These are phyloP conservation scores for Epiblema foenella DNA, from an alignment of 2,888 invertebrate genomes.

Conservation along the genomic window DNA sequence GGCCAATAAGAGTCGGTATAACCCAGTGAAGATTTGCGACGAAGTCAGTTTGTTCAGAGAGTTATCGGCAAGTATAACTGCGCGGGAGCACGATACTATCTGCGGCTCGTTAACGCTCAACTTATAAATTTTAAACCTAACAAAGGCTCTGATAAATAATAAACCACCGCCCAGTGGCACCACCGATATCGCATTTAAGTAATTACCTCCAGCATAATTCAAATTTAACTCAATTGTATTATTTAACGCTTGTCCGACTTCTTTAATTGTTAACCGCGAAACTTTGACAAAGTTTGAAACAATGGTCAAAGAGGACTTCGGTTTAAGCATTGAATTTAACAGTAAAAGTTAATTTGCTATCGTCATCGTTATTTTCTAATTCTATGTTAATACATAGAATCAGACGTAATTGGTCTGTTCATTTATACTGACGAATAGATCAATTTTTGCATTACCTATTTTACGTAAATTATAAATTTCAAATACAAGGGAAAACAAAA, in stretches of 20 bases:
- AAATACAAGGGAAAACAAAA: too few relatives aligned
- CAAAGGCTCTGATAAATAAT: constrained; percentile 56
- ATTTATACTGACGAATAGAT: too few relatives aligned
- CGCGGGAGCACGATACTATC: constrained; percentile 69
- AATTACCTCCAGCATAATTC: constrained; percentile 17
- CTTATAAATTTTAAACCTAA: constrained; percentile 72
- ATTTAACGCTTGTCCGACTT: constrained; percentile 13
- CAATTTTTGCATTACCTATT: too few relatives aligned
- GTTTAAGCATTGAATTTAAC: constrained; percentile 6
- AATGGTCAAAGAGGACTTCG: constrained; percentile 17
- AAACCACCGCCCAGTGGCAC: constrained; percentile 22
- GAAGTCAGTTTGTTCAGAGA: constrained; percentile 48
- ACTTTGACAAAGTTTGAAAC: constrained; percentile 32
- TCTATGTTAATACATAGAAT: too few relatives aligned
- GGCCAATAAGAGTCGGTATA: constrained; percentile 21
- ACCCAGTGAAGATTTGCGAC: constrained; percentile 50
- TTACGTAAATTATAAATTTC: too few relatives aligned
- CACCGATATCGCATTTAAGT: constrained; percentile 11
- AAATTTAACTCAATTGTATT: constrained; percentile 19
- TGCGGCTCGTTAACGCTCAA: constrained; percentile 72
- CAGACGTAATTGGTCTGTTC: too few relatives aligned
- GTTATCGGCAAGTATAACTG: constrained; percentile 62
- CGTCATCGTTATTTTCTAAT: constrained; percentile 13
- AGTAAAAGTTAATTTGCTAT: constrained; percentile 19
- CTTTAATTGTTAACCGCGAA: constrained; percentile 22